Percentiles rank a stretch among this genome's conserved stretches.
phyloP scores from a whole-genome alignment of 2,113 vertebrate genomes.

The Sceloporus tristichus region DNA sequence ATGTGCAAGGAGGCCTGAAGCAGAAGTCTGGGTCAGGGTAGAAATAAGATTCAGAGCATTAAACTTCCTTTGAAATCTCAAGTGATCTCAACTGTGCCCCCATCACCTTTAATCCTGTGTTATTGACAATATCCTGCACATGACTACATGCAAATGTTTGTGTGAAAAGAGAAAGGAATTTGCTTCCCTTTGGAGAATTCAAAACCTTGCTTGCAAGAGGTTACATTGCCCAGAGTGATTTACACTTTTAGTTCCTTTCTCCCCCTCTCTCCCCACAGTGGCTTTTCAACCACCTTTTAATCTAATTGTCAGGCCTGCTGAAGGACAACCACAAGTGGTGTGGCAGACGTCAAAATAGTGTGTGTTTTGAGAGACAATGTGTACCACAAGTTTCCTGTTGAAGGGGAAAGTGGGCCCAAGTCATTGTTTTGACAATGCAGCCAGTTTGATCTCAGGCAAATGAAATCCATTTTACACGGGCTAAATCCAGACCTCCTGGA shows the following conservation, averaged over 20 bases:
- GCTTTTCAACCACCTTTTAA: slow-evolving; percentile 25
- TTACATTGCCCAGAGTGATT: slow-evolving; percentile 30
- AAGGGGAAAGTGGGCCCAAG: slow-evolving; percentile 6
- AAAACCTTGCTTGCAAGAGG: neutral
- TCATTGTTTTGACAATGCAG: slow-evolving; percentile 31
- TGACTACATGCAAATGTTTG: slow-evolving; percentile 1
- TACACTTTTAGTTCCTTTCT: slow-evolving; percentile 27
- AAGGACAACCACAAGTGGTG: slow-evolving; percentile 28
- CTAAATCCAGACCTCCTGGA: slow-evolving; percentile 31
- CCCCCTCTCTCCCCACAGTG: neutral
- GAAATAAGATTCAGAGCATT: slow-evolving; percentile 10
- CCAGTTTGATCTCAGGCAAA: slow-evolving; percentile 29
- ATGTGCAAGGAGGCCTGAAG: neutral
- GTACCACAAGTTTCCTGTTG: slow-evolving; percentile 29
- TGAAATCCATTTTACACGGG: slow-evolving; percentile 25
- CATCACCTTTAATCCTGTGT: neutral
- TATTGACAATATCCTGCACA: neutral
- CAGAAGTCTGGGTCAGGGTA: slow-evolving; percentile 19
- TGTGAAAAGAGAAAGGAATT: neutral
- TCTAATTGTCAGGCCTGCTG: slow-evolving; percentile 22
- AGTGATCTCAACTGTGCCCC: neutral
- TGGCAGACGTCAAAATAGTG: slow-evolving; percentile 11
- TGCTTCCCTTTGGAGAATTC: slow-evolving; percentile 40
- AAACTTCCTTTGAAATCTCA: slow-evolving; percentile 33
- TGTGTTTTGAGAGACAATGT: neutral